Percentiles rank a stretch among this genome's conserved stretches.
These are phyloP conservation scores for Heteractis magnifica DNA, from an alignment of 92 coral and sea anemone genomes.

Conservation along the genomic window DNA sequence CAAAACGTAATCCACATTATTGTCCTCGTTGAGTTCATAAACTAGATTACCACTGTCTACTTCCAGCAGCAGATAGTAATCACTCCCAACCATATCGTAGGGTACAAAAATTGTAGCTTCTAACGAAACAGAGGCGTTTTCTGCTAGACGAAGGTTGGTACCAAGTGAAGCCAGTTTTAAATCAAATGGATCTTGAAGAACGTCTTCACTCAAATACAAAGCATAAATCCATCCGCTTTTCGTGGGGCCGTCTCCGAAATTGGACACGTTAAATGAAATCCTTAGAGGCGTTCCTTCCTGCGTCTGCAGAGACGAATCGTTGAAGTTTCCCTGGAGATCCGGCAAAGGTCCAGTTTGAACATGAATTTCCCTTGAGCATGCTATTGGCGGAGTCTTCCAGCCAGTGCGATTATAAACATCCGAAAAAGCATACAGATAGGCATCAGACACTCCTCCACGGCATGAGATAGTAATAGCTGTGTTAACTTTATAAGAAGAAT, in stretches of 20 bases:
- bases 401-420: constrained; percentile 50
- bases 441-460: constrained; percentile 15
- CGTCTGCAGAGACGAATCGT: constrained; percentile 22
- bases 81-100: constrained; percentile 59
- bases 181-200: constrained; percentile 72
- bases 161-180: constrained; percentile 39
- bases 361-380: neutral
- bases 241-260: constrained; percentile 43
- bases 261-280: constrained; percentile 52
- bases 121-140: constrained; percentile 38
- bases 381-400: constrained; percentile 9
- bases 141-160: constrained; percentile 22
- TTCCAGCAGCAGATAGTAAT: constrained; percentile 59
- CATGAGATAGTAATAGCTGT: constrained; percentile 35
- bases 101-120: constrained; percentile 60
- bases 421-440: constrained; percentile 49
- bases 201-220: constrained; percentile 68
- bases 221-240: constrained; percentile 57
- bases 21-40: constrained; percentile 57
- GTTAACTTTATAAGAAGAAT: constrained; percentile 35
- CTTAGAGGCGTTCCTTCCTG: constrained; percentile 70
- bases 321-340: constrained; percentile 58
- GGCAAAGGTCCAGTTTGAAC: constrained; percentile 55
- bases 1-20: constrained; percentile 57
- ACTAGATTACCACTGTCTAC: constrained; percentile 62